These are phyloP conservation scores for Protobothrops flavoviridis DNA, from an alignment of 2,113 vertebrate genomes.

Conservation along the genomic window DNA sequence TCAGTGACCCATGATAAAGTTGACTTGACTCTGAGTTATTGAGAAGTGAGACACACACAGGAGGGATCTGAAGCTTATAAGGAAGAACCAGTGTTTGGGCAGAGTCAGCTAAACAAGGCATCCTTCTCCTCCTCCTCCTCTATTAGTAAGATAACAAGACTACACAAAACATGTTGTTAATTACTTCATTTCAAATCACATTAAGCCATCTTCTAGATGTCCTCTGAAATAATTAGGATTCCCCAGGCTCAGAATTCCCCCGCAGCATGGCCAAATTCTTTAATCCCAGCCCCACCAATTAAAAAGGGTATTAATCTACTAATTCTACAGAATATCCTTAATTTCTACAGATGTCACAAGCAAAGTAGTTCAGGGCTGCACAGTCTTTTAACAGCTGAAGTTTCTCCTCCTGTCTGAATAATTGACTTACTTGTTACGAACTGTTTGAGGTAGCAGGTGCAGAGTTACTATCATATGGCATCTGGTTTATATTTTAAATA, in stretches of 20 bases:
- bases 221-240: background rate
- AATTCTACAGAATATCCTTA: background rate
- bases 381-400: background rate
- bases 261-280: background rate
- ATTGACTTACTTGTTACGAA: background rate
- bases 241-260: background rate
- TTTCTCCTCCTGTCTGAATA: background rate
- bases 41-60: too few relatives aligned
- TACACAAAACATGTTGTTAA: too few relatives aligned
- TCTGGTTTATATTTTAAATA: constrained; percentile 1
- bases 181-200: too few relatives aligned
- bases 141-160: too few relatives aligned
- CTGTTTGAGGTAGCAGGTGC: constrained; percentile 29
- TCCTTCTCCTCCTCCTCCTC: too few relatives aligned
- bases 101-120: too few relatives aligned
- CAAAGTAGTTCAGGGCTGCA: background rate
- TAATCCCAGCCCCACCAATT: background rate
- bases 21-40: too few relatives aligned
- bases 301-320: background rate
- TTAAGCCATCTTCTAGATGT: background rate
- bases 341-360: background rate
- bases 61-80: too few relatives aligned
- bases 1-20: too few relatives aligned
- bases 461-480: constrained; percentile 10
- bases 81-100: too few relatives aligned